A percentile compares a stretch with the other conserved stretches of the same genome.
phyloP scores from a whole-genome alignment of 2,888 invertebrate genomes.

The Drosophila prolongata region DNA sequence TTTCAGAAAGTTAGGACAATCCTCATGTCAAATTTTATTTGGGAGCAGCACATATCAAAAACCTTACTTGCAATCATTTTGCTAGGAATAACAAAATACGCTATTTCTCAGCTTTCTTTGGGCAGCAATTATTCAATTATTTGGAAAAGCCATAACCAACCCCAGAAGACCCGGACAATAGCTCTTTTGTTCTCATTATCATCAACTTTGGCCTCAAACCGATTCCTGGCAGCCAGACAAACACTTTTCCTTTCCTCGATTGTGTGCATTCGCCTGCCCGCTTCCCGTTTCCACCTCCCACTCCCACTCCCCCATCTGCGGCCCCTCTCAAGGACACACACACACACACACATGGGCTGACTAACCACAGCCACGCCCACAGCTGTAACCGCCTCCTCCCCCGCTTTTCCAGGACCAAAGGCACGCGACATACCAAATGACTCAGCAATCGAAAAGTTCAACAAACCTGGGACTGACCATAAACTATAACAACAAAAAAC shows the following conservation, averaged over 20 bases:
- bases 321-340: conserved; percentile 54
- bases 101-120: conserved; percentile 15
- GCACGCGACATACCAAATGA: conserved; percentile 56
- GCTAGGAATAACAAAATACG: conserved; percentile 1
- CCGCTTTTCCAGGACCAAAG: conserved; percentile 21
- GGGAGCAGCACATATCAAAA: conserved; percentile 19
- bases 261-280: conserved; percentile 35
- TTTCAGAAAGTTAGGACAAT: too few species aligned
- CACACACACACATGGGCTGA: conserved; percentile 45
- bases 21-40: too few species aligned
- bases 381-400: conserved; percentile 30
- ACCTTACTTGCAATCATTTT: not conserved
- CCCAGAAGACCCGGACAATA: conserved; percentile 27
- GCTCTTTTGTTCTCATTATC: conserved; percentile 44
- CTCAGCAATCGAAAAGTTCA: conserved; percentile 59
- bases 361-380: conserved; percentile 52
- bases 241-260: conserved; percentile 69
- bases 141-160: conserved; percentile 31
- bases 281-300: conserved; percentile 4
- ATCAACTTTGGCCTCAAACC: conserved; percentile 23
- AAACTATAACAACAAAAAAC: conserved; percentile 48
- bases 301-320: conserved; percentile 3
- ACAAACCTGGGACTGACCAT: conserved; percentile 53
- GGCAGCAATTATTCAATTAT: conserved; percentile 43
- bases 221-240: conserved; percentile 33